Evolutionary conservation across 30 jellyfish, hydroid and myxozoan genomes (phyloP), one percentile per base, ranked within the genome.

Genomic region (Nemopilema nomurai): DNA sequence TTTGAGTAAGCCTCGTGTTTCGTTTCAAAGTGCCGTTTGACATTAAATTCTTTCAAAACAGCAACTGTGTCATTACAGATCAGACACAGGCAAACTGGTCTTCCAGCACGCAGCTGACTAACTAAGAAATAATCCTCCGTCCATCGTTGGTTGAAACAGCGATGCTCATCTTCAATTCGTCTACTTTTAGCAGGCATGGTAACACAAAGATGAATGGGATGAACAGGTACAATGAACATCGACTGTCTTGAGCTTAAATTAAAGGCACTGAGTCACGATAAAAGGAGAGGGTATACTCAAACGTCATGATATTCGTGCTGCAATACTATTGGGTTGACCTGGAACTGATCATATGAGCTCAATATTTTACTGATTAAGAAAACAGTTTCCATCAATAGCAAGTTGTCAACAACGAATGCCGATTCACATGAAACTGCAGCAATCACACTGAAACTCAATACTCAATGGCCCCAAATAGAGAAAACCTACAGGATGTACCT

Each of bases 51-150:
- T 64, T 23, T 64, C 31, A 21, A 64, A 26, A 64, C 74, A 23
- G 32, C 74, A 64, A 23, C 74, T 23, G 74, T 64, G 74, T 26
- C 31, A 64, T 64, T 41, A 41, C 57, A 41, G 57, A 41, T 41
- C 57, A 41, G 57, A 41, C 57, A 41, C 57, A 41, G 57, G 57
- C 57, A 41, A 41, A 41, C 57, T 41, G 57, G 57, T 41, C 57
- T 41, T 41, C 57, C 57, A 41, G 57, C 57, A 41, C 57, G 57
- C 57, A 41, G 57, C 57, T 41, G 57, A 41, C 57, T 41, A 41
- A 41, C 57, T 3, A 41, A 41, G 57, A 41, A 41, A 41, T 41
- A 41, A 41, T 41, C 13, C 57, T 41, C 57, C 57, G 57, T 41
- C 57, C 57, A 41, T 41, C 57, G 57, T 41, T 41, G 57, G 57